Conservation (phyloP, 2,797 vertebrate genomes). For the Halcyon chelicuti region DNA sequence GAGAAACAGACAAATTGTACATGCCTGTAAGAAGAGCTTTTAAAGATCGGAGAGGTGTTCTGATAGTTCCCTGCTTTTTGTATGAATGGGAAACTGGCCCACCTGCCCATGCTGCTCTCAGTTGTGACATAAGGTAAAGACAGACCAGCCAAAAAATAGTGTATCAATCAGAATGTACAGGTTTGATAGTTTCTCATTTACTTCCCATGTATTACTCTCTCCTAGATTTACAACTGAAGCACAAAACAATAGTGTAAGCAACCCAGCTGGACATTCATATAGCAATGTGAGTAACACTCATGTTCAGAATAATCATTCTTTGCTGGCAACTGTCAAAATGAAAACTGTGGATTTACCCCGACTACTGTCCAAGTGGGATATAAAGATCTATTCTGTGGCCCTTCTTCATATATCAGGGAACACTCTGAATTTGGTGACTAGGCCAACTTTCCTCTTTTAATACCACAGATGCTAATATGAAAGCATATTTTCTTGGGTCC, state of each 20-base stretch:
- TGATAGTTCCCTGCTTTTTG: background rate
- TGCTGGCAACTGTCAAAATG: background rate
- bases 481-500: background rate
- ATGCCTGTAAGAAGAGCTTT: background rate
- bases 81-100: background rate
- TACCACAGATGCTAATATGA: background rate
- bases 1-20: background rate
- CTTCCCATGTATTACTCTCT: background rate
- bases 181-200: background rate
- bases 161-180: background rate
- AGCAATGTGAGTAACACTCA: conserved; percentile 76
- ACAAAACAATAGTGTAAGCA: conserved; percentile 51
- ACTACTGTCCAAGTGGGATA: background rate
- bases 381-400: background rate
- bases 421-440: background rate
- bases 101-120: background rate
- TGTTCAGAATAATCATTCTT: background rate
- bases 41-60: background rate
- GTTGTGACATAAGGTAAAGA: background rate
- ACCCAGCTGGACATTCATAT: conserved; percentile 45
- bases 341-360: background rate
- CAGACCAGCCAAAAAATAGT: background rate
- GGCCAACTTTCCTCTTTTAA: background rate
- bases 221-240: conserved; percentile 73
- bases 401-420: background rate